Evolutionary conservation across 2,888 invertebrate species (phyloP).

Genomic region (Zhengitettix transpicula): DNA sequence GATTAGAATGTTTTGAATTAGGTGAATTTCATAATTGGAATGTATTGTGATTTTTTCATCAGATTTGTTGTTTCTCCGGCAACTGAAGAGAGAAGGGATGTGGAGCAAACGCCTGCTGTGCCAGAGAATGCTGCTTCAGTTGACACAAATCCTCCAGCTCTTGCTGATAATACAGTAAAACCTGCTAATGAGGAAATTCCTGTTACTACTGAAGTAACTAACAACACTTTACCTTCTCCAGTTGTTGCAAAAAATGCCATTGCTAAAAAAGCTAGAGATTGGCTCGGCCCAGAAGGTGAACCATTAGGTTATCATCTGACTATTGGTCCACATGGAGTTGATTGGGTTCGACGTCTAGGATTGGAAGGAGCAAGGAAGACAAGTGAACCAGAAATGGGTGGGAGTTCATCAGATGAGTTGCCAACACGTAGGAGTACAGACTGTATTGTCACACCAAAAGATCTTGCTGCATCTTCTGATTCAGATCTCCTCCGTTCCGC

Average conservation of each 20-base stretch:
- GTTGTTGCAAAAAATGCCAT: neutral
- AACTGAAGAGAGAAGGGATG: conserved; percentile 17
- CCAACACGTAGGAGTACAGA: conserved; percentile 60
- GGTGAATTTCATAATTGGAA: neutral
- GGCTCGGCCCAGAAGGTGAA: conserved; percentile 15
- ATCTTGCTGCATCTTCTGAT: conserved; percentile 39
- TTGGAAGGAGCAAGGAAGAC: conserved; percentile 26
- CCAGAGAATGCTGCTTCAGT: conserved; percentile 1
- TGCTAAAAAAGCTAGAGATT: conserved; percentile 12
- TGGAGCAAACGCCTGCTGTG: neutral
- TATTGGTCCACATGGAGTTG: conserved; percentile 43
- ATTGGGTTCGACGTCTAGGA: conserved; percentile 47
- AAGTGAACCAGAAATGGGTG: conserved; percentile 29
- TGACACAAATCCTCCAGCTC: conserved; percentile 2
- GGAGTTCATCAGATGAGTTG: conserved; percentile 28
- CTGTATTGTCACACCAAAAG: conserved; percentile 50
- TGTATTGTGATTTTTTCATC: neutral
- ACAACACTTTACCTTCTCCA: conserved; percentile 2
- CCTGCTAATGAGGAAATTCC: conserved; percentile 23
- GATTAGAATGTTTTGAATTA: neutral
- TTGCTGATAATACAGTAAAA: conserved; percentile 17
- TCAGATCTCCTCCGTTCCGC: conserved; percentile 38
- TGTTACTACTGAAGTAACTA: conserved; percentile 19
- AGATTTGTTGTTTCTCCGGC: conserved; percentile 29
- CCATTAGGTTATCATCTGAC: conserved; percentile 34